These are phyloP conservation scores for Microcebus tavaratra DNA, from an alignment of 2,113 vertebrate species.

Conservation along the genomic window DNA sequence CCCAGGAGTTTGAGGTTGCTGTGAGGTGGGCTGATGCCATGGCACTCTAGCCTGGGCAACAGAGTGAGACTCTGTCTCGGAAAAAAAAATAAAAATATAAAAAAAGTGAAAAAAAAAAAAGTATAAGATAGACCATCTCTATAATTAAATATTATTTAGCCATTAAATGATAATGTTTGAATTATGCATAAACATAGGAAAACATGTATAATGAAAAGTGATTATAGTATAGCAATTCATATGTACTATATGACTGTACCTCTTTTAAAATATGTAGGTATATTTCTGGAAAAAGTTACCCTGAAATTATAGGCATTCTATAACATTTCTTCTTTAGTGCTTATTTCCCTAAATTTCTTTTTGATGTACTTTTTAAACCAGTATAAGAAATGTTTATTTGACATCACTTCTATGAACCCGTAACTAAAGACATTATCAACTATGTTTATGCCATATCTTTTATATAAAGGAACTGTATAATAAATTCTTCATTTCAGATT, in stretches of 20 bases:
- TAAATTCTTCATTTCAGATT: conserved; percentile 35
- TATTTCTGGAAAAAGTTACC: conserved; percentile 23
- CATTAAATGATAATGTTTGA: conserved; percentile 15
- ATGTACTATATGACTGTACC: background rate
- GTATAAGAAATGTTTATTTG: conserved; percentile 47
- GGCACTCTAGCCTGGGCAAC: no score
- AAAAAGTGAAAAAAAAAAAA: no score
- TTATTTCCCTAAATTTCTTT: conserved; percentile 29
- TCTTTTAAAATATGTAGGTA: conserved; percentile 20
- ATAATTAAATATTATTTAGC: conserved; percentile 10
- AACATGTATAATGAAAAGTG: background rate
- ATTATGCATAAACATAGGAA: conserved; percentile 27
- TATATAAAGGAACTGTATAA: background rate
- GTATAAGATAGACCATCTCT: background rate
- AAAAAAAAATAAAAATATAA: no score
- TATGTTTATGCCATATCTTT: background rate
- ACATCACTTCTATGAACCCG: background rate
- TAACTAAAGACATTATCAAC: conserved; percentile 3
- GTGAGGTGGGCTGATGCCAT: no score
- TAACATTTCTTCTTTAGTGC: background rate
- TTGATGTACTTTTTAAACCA: conserved; percentile 1
- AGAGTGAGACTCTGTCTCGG: no score
- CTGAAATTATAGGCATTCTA: background rate
- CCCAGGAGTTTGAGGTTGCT: no score
- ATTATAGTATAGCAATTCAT: background rate